Percentiles rank a stretch among this genome's conserved stretches.
Conservation (phyloP, 2,888 invertebrate species). For the Euplexia lucipara region DNA sequence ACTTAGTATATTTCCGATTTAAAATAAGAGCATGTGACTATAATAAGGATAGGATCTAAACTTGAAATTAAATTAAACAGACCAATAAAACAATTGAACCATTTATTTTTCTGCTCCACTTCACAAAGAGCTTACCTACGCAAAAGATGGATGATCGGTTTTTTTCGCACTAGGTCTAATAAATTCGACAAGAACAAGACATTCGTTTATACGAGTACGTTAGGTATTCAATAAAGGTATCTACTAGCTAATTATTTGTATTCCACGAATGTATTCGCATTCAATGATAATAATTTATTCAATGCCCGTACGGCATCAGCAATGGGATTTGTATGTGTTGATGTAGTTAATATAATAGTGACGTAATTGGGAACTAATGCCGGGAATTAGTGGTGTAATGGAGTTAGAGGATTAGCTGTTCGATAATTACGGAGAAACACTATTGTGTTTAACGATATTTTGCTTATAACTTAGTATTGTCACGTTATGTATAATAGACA, state of each 20-base stretch:
- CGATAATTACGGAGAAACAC: conserved; percentile 45
- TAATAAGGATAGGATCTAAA: too few relatives aligned
- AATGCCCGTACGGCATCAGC: conserved; percentile 30
- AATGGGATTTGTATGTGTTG: conserved; percentile 54
- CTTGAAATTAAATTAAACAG: too few relatives aligned
- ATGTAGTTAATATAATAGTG: conserved; percentile 58
- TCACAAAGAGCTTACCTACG: too few relatives aligned
- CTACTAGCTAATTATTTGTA: conserved; percentile 36
- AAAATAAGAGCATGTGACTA: too few relatives aligned
- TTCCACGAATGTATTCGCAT: conserved; percentile 42
- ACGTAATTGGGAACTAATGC: conserved; percentile 57
- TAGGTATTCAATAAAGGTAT: conserved; percentile 16
- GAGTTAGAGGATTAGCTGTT: conserved; percentile 52
- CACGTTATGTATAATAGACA: conserved; percentile 24
- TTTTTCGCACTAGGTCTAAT: neutral
- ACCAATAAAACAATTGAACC: too few relatives aligned
- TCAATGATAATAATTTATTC: conserved; percentile 57
- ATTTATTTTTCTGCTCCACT: too few relatives aligned
- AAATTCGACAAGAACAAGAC: neutral
- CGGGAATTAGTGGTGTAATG: conserved; percentile 52
- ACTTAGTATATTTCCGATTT: too few relatives aligned
- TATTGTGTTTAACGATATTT: conserved; percentile 29
- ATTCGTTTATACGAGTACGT: neutral
- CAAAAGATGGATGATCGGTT: neutral
- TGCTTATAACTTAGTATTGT: conserved; percentile 19